Conservation (phyloP, 2,797 vertebrate genomes). For the Paguma larvata region DNA sequence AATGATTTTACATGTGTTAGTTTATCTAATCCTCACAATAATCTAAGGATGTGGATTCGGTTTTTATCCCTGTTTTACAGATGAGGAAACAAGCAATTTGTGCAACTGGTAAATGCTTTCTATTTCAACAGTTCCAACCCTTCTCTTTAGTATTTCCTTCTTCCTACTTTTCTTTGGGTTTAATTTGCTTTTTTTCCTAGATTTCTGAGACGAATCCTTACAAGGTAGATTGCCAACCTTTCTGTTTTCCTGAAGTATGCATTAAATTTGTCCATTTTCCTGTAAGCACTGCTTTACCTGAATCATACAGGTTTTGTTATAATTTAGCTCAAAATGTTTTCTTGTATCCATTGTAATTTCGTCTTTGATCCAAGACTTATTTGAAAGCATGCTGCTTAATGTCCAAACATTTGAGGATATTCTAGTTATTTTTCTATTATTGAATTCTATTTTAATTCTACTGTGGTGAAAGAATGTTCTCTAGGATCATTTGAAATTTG, state of each 20-base stretch:
- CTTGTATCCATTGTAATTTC: background rate
- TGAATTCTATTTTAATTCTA: conserved; percentile 13
- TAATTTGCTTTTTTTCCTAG: background rate
- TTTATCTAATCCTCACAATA: background rate
- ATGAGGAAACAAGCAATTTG: background rate
- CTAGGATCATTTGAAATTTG: background rate
- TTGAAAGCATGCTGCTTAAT: background rate
- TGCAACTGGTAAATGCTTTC: background rate
- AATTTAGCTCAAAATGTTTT: conserved; percentile 48
- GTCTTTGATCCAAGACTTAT: background rate
- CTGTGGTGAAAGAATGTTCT: background rate
- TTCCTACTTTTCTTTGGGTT: background rate
- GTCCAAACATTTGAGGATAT: conserved; percentile 3
- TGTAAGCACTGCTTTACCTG: background rate
- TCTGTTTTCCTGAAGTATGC: background rate
- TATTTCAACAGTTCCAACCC: background rate
- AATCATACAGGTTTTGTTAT: background rate
- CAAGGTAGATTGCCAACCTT: background rate
- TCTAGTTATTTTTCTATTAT: background rate
- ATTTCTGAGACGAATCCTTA: conserved; percentile 2
- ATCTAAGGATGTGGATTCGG: background rate
- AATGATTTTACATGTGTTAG: background rate
- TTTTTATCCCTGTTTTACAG: background rate
- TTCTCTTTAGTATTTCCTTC: background rate
- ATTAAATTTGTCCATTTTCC: background rate